A percentile compares a stretch with the other conserved stretches of the same genome.
Evolutionary conservation across 2,113 vertebrate species (phyloP).

Genomic region (Hippocampus abdominalis): DNA sequence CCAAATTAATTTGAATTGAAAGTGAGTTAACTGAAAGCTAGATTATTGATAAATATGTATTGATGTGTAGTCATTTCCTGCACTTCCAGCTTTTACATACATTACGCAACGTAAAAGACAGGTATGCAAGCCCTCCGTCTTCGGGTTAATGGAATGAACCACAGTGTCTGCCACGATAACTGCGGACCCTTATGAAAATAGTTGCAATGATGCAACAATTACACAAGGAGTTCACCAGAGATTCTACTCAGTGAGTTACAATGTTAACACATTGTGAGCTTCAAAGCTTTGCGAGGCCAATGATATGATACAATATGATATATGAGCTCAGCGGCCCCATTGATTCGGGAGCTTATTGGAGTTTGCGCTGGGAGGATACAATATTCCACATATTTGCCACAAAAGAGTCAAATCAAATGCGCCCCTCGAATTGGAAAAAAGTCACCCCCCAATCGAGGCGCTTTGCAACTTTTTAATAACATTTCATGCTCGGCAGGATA

Average conservation of each 20-base stretch:
- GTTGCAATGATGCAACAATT: slow-evolving; percentile 12
- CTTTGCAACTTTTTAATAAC: slow-evolving; percentile 70
- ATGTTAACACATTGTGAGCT: slow-evolving; percentile 28
- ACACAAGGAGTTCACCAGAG: slow-evolving; percentile 5
- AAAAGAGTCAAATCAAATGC: slow-evolving; percentile 42
- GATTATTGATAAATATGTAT: neutral
- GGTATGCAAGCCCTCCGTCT: neutral
- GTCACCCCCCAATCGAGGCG: slow-evolving; percentile 46
- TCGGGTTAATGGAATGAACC: neutral
- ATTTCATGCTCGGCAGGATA: slow-evolving; percentile 58
- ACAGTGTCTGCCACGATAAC: neutral
- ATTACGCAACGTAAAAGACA: neutral
- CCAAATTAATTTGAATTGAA: too few relatives aligned
- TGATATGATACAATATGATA: slow-evolving; percentile 59
- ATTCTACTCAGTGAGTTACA: slow-evolving; percentile 11
- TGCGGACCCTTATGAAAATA: neutral
- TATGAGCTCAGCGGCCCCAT: slow-evolving; percentile 35
- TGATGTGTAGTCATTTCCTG: neutral
- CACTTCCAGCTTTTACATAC: neutral
- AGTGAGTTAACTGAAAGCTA: neutral
- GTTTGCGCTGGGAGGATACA: slow-evolving; percentile 44
- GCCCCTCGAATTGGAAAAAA: slow-evolving; percentile 27
- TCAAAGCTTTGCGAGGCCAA: slow-evolving; percentile 7
- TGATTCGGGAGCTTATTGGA: slow-evolving; percentile 44
- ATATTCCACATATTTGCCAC: slow-evolving; percentile 43